Base-by-base conservation (phyloP, 2,797 vertebrate genomes). In the Crocodylus rhombifer region DNA sequence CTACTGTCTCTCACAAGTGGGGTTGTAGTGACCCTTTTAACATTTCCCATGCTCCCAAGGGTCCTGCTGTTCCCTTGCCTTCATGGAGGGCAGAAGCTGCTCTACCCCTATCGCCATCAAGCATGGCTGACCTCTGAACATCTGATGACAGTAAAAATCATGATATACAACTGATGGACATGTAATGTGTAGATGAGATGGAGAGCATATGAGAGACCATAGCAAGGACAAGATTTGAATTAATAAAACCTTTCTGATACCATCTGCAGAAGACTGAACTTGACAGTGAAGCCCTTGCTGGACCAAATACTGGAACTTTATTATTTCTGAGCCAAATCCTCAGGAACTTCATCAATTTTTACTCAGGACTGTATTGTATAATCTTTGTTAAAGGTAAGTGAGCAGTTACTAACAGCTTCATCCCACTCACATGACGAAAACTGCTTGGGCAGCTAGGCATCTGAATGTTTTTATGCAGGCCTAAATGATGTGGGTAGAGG, bases 161-260 rank as follows among this genome's bases (percentile, higher is more conserved):
- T 88, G 86, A 73, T 25, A 0, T 80, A 88, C 84, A 57, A 77
- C 90, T 30, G 74, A 81, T 77, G 84, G 26, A 57, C 82, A 8
- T 62, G 81, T 77, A 91, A 81, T 60, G 89, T 20, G 42, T 51
- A 74, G 77, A 63, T 85, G 64, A 93, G 79, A 89, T 84, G 88
- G 86, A 79, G 63, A 93, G 16, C 65, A 86, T 77, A 51, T 93
- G 87, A 95, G 81, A 84, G 2, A 0, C 83, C 82, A 90, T 82
- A 94, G 87, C 79, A 92, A 92, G 91, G 85, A 93, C 42, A 51
- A 51, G 42, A 51, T 51, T 11, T 51, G 42, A 51, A 58, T 83
- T 73, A 77, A 58, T 71, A 82, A 58, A 89, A 20, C 3, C 86
- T 30, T 77, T 33, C 85, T 90, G 30, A 80, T 67, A 18, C 81